phyloP scores from a whole-genome alignment of 2,797 vertebrate species.

The Rhynchotus rufescens region DNA sequence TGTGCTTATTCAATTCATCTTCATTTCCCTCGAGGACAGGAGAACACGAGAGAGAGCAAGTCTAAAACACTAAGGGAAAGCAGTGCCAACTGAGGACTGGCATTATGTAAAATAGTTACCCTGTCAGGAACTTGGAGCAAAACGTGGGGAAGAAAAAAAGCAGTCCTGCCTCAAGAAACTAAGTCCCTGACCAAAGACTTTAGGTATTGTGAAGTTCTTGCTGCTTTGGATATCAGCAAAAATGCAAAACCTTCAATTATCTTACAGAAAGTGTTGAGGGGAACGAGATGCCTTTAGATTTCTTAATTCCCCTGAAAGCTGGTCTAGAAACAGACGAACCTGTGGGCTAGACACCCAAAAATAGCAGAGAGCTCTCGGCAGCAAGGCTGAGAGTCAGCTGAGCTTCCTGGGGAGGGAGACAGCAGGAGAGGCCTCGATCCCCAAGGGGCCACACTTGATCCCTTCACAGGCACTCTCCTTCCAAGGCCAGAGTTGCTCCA shows the following conservation, averaged over 20 bases:
- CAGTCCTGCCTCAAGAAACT: neutral
- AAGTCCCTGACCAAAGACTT: neutral
- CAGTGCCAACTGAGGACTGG: neutral
- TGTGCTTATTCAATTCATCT: neutral
- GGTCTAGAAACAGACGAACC: neutral
- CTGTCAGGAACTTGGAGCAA: accelerated
- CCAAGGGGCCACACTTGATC: neutral
- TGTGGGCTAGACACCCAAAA: neutral
- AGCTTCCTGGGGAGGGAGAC: accelerated
- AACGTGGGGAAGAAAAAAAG: neutral
- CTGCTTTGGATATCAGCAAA: neutral
- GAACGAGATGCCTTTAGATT: neutral
- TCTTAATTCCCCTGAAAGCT: neutral
- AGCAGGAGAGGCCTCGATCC: neutral
- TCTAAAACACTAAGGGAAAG: neutral
- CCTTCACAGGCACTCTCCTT: neutral
- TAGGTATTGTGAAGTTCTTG: neutral
- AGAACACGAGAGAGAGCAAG: neutral
- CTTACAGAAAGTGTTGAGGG: neutral
- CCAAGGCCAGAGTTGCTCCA: neutral
- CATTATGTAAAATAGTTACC: neutral
- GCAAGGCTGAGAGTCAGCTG: neutral
- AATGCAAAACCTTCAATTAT: neutral
- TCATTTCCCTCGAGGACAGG: accelerated
- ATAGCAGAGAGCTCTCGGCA: neutral